phyloP scores from a whole-genome alignment of 2,888 invertebrate genomes.

The Clanis bilineata region DNA sequence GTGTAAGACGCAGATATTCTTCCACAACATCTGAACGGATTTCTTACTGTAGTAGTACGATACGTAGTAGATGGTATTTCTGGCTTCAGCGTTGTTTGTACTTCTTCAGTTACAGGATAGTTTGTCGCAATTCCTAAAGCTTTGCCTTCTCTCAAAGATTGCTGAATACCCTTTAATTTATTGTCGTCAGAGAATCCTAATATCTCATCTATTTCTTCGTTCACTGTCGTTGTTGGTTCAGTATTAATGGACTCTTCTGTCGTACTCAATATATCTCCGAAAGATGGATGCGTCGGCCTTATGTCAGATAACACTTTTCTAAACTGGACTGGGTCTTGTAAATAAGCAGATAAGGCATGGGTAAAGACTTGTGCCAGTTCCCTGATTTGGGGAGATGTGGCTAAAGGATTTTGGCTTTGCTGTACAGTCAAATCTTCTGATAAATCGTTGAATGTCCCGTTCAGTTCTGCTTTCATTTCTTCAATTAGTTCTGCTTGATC shows the following conservation, averaged over 20 bases:
- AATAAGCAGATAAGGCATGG: slow-evolving; percentile 90
- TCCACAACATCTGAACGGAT: slow-evolving; percentile 68
- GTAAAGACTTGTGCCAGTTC: slow-evolving; percentile 93
- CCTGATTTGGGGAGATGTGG: slow-evolving; percentile 85
- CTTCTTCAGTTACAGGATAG: slow-evolving; percentile 45
- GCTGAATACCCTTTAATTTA: slow-evolving; percentile 46
- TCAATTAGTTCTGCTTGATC: slow-evolving; percentile 62
- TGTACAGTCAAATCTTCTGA: slow-evolving; percentile 82
- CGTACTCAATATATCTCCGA: slow-evolving; percentile 62
- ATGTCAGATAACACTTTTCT: slow-evolving; percentile 88
- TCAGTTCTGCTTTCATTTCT: slow-evolving; percentile 67
- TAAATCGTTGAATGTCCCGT: slow-evolving; percentile 70
- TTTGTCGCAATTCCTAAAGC: slow-evolving; percentile 58
- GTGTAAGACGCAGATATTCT: slow-evolving; percentile 75
- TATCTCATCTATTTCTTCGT: slow-evolving; percentile 89
- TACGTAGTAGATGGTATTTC: slow-evolving; percentile 47
- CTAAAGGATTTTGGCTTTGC: slow-evolving; percentile 85
- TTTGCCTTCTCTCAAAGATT: slow-evolving; percentile 67
- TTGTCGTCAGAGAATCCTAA: slow-evolving; percentile 88
- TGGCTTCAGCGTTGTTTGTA: slow-evolving; percentile 47
- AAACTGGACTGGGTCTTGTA: slow-evolving; percentile 92
- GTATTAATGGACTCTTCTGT: slow-evolving; percentile 70
- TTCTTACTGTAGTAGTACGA: slow-evolving; percentile 53
- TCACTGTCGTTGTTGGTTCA: slow-evolving; percentile 82
- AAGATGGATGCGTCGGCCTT: slow-evolving; percentile 89